Percentiles rank a stretch among this genome's conserved stretches.
Conservation (phyloP, 2,888 invertebrate species). For the Pimpla rufipes region DNA sequence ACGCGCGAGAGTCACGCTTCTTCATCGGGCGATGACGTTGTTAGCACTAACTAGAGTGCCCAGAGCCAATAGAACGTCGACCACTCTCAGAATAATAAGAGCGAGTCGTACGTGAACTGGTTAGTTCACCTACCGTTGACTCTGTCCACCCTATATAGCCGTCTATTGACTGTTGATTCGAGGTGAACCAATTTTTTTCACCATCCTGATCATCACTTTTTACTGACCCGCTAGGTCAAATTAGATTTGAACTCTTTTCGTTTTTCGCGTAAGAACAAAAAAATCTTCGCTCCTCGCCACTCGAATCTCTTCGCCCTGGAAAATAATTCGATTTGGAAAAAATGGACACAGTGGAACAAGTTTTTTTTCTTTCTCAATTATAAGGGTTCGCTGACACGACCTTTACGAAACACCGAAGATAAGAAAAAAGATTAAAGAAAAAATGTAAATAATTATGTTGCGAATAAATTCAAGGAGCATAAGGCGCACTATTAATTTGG, state of each 20-base stretch:
- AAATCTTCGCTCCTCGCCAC: too few species aligned
- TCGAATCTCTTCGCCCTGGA: too few species aligned
- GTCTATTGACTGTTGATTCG: constrained; percentile 10
- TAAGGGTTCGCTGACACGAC: too few species aligned
- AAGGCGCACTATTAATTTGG: not conserved
- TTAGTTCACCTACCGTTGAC: constrained; percentile 42
- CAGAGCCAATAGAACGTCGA: constrained; percentile 60
- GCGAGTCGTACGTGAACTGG: constrained; percentile 68
- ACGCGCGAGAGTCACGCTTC: constrained; percentile 50
- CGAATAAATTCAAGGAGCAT: too few species aligned
- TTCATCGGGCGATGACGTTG: constrained; percentile 67
- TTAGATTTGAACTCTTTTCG: not conserved
- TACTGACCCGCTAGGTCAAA: not conserved
- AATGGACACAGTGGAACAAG: too few species aligned
- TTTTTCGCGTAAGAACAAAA: not conserved
- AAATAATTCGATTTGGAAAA: too few species aligned
- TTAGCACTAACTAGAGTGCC: constrained; percentile 69
- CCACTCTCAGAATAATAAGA: constrained; percentile 68
- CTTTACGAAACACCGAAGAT: too few species aligned
- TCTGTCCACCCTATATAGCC: not conserved
- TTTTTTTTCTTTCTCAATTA: too few species aligned
- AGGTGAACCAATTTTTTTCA: not conserved
- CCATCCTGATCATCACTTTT: constrained; percentile 10
- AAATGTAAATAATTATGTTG: too few species aligned
- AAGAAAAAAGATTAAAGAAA: too few species aligned